Percentiles rank a stretch among this genome's conserved stretches.
These are phyloP conservation scores for Propsilocerus akamusi DNA, from an alignment of 1,140 invertebrate genomes.

Conservation along the genomic window DNA sequence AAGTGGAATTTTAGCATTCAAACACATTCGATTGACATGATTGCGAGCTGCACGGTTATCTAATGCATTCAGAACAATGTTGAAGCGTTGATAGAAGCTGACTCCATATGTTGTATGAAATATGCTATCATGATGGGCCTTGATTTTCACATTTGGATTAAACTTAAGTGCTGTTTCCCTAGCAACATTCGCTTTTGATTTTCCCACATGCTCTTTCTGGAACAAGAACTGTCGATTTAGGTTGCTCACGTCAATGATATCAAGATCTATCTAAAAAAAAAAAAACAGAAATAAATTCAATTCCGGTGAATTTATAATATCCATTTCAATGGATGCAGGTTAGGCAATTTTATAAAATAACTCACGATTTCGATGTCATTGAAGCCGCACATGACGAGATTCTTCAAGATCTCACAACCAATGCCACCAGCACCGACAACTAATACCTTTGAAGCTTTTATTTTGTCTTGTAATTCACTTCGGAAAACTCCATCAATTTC, in stretches of 20 bases:
- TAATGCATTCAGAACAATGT: conserved; percentile 88
- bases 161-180: conserved; percentile 74
- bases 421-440: conserved; percentile 98
- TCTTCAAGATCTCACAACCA: conserved; percentile 96
- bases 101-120: conserved; percentile 75
- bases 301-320: neutral
- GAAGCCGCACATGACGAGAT: conserved; percentile 90
- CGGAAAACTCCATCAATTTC: conserved; percentile 39
- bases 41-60: conserved; percentile 93
- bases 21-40: conserved; percentile 98
- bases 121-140: conserved; percentile 86
- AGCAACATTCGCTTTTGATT: conserved; percentile 82
- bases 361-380: conserved; percentile 85
- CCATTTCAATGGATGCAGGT: neutral
- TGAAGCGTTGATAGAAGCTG: conserved; percentile 83
- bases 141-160: conserved; percentile 75
- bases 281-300: neutral
- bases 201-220: conserved; percentile 92
- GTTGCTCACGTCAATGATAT: conserved; percentile 99
- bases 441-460: conserved; percentile 39
- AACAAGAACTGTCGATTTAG: conserved; percentile 97
- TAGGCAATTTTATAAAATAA: conserved; percentile 9
- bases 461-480: conserved; percentile 32
- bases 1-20: conserved; percentile 82
- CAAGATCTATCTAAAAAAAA: conserved; percentile 84